These are phyloP conservation scores for Margaritifera margaritifera DNA, from an alignment of 2,888 invertebrate genomes.

Conservation along the genomic window DNA sequence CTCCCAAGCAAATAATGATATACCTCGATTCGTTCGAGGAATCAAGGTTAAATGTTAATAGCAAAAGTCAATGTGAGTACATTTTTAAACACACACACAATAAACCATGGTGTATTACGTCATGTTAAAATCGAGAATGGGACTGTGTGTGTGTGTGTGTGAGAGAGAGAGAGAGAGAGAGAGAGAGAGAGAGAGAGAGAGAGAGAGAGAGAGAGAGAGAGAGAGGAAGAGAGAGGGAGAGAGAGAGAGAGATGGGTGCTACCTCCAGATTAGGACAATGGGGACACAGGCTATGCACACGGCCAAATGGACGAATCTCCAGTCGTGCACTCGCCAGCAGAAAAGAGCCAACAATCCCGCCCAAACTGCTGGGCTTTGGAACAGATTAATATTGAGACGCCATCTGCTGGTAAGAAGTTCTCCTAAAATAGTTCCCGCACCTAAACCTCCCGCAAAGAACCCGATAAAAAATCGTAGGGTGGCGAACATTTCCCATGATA, in stretches of 20 bases:
- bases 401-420: slow-evolving; percentile 45
- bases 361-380: slow-evolving; percentile 41
- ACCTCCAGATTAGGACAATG: slow-evolving; percentile 43
- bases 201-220: too few relatives aligned
- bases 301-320: slow-evolving; percentile 46
- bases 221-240: too few relatives aligned
- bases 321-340: slow-evolving; percentile 41
- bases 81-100: too few relatives aligned
- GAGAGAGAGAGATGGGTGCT: not conserved
- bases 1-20: too few relatives aligned
- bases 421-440: slow-evolving; percentile 11
- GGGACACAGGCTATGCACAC: slow-evolving; percentile 24
- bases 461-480: slow-evolving; percentile 43
- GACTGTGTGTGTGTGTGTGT: too few relatives aligned
- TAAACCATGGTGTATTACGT: too few relatives aligned
- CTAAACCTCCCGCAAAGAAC: slow-evolving; percentile 27
- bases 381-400: slow-evolving; percentile 25
- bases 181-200: too few relatives aligned
- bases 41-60: too few relatives aligned
- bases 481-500: slow-evolving; percentile 51
- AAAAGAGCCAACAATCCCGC: slow-evolving; percentile 36
- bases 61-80: too few relatives aligned
- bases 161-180: too few relatives aligned
- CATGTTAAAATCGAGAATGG: too few relatives aligned
- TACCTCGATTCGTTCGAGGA: too few relatives aligned